phyloP scores from a whole-genome alignment of 92 coral and sea anemone species.

The Palythoa heliodiscus region DNA sequence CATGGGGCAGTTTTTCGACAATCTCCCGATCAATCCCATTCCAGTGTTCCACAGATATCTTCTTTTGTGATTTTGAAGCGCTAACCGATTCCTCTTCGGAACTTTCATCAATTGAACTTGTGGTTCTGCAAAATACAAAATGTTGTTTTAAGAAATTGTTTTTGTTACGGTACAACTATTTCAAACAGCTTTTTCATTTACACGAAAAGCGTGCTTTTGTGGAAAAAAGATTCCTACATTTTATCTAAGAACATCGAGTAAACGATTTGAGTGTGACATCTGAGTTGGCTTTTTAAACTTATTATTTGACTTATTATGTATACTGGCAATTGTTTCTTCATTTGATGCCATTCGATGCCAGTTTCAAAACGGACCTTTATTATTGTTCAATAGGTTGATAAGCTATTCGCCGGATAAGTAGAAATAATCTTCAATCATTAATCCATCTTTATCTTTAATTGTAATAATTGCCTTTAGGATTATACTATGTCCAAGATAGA shows the following conservation, averaged over 20 bases:
- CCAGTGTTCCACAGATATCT: constrained; percentile 40
- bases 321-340: constrained; percentile 10
- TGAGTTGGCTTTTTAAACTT: constrained; percentile 10
- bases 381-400: too few relatives aligned
- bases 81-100: constrained; percentile 11
- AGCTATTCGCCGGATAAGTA: too few relatives aligned
- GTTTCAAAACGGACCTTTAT: constrained; percentile 8
- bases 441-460: too few relatives aligned
- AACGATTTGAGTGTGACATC: constrained; percentile 11
- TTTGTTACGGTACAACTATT: constrained; percentile 7
- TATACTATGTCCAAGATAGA: too few relatives aligned
- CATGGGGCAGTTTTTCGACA: constrained; percentile 69
- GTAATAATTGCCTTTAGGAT: too few relatives aligned
- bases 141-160: constrained; percentile 8
- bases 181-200: not conserved
- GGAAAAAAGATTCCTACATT: constrained; percentile 10
- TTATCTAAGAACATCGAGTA: constrained; percentile 4
- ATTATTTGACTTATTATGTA: constrained; percentile 7
- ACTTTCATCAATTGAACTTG: constrained; percentile 7
- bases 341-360: constrained; percentile 10
- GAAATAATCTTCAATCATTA: too few relatives aligned
- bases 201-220: constrained; percentile 8
- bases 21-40: constrained; percentile 42
- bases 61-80: constrained; percentile 28
- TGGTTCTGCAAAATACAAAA: constrained; percentile 7